phyloP scores from a whole-genome alignment of 2,113 vertebrate species.

The Nerophis ophidion region DNA sequence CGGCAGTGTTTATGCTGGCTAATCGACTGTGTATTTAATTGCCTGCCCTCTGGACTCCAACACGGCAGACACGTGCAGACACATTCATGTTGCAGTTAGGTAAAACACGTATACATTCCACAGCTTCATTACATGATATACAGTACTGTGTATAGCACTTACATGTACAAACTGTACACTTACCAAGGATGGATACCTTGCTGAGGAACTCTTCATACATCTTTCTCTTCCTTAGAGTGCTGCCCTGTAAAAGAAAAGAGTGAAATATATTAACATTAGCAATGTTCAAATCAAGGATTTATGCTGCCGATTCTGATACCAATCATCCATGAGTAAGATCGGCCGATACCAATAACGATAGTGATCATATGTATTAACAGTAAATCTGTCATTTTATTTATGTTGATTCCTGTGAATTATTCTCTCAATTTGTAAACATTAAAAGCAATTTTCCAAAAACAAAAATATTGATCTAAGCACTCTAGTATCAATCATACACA shows the following conservation, averaged over 20 bases:
- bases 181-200: constrained; percentile 96
- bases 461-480: too few relatives aligned
- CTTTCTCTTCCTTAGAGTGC: constrained; percentile 92
- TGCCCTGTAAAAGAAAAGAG: constrained; percentile 74
- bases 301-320: too few relatives aligned
- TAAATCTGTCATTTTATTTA: too few relatives aligned
- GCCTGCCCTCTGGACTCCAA: constrained; percentile 42
- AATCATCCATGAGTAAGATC: too few relatives aligned
- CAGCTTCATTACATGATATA: not conserved
- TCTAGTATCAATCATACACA: too few relatives aligned
- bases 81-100: constrained; percentile 2
- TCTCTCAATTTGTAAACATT: not conserved
- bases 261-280: not conserved
- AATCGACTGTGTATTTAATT: constrained; percentile 36
- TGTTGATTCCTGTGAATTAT: too few relatives aligned
- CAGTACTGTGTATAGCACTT: not conserved
- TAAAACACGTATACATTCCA: not conserved
- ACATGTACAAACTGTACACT: constrained; percentile 44
- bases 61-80: constrained; percentile 7
- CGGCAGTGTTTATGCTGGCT: constrained; percentile 48
- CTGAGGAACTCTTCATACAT: constrained; percentile 98
- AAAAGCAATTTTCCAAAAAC: not conserved
- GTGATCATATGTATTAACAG: too few relatives aligned
- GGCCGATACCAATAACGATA: too few relatives aligned
- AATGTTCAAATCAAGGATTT: not conserved